Evolutionary conservation across 2,797 vertebrate species (phyloP).

Genomic region (Xenentodon cancila): DNA sequence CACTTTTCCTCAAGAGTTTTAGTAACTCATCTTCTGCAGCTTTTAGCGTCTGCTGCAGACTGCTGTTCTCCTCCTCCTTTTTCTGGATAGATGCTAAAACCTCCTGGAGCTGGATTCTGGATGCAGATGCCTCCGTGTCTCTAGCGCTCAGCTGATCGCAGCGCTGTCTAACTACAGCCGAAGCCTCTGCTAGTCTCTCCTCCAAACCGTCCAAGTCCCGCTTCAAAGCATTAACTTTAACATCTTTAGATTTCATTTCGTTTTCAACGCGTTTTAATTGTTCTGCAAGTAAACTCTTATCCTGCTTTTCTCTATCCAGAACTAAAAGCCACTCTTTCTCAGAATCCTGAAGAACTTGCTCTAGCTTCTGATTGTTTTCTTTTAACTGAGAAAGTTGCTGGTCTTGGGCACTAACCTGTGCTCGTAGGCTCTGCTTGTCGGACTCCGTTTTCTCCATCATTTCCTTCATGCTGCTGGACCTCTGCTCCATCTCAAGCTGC

Average conservation of each 20-base stretch:
- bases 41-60: constrained; percentile 73
- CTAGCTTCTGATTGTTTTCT: constrained; percentile 79
- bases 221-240: constrained; percentile 82
- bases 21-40: constrained; percentile 76
- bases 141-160: constrained; percentile 78
- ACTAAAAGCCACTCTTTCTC: constrained; percentile 86
- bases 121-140: constrained; percentile 68
- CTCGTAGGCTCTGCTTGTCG: constrained; percentile 85
- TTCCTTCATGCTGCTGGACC: constrained; percentile 77
- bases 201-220: constrained; percentile 84
- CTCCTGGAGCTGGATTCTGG: constrained; percentile 81
- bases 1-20: constrained; percentile 49
- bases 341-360: constrained; percentile 84
- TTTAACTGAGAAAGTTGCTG: constrained; percentile 82
- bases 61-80: constrained; percentile 74
- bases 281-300: constrained; percentile 78
- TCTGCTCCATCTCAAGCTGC: constrained; percentile 73
- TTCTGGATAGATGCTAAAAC: constrained; percentile 78
- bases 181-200: constrained; percentile 78
- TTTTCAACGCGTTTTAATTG: constrained; percentile 79
- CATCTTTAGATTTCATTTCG: constrained; percentile 84
- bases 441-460: constrained; percentile 76
- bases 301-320: constrained; percentile 80
- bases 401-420: constrained; percentile 90
- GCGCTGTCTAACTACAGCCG: constrained; percentile 73